Percentiles rank a stretch among this genome's conserved stretches.
These are phyloP conservation scores for Zoroaster sp. DNA, from an alignment of 53 echinoderm and acorn worm genomes.

Conservation along the genomic window DNA sequence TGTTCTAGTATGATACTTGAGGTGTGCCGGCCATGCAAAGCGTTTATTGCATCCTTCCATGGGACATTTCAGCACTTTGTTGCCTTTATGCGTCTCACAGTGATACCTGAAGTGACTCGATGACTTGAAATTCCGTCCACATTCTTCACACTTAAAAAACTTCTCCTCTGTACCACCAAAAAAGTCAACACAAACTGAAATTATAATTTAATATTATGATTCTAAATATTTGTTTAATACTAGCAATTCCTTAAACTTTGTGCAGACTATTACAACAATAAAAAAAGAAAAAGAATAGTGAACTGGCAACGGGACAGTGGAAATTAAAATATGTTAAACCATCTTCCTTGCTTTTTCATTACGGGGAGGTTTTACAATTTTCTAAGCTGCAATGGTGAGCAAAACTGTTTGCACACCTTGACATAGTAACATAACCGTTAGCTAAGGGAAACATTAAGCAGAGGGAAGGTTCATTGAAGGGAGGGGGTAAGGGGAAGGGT, in stretches of 20 bases:
- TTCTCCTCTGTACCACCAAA: slow-evolving; percentile 42
- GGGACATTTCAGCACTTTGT: slow-evolving; percentile 89
- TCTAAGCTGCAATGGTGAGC: too few relatives aligned
- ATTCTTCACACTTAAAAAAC: slow-evolving; percentile 83
- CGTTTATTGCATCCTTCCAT: slow-evolving; percentile 84
- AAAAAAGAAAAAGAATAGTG: too few relatives aligned
- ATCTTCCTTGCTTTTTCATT: too few relatives aligned
- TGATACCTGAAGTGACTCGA: slow-evolving; percentile 92
- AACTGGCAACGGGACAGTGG: background rate
- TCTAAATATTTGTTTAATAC: background rate
- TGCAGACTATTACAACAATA: too few relatives aligned
- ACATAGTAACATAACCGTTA: too few relatives aligned
- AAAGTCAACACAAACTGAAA: background rate
- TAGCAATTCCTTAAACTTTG: too few relatives aligned
- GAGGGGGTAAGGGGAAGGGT: too few relatives aligned
- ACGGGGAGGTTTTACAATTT: too few relatives aligned
- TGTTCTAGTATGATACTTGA: slow-evolving; percentile 90
- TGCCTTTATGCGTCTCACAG: slow-evolving; percentile 90
- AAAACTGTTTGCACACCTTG: too few relatives aligned
- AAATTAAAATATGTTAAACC: too few relatives aligned
- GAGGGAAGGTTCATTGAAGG: too few relatives aligned
- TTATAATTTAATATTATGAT: background rate
- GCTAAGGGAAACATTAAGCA: too few relatives aligned
- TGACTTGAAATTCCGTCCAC: slow-evolving; percentile 88
- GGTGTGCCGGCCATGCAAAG: slow-evolving; percentile 96